Conservation (phyloP, 2,888 invertebrate species). For the Trichopoda pennipes region DNA sequence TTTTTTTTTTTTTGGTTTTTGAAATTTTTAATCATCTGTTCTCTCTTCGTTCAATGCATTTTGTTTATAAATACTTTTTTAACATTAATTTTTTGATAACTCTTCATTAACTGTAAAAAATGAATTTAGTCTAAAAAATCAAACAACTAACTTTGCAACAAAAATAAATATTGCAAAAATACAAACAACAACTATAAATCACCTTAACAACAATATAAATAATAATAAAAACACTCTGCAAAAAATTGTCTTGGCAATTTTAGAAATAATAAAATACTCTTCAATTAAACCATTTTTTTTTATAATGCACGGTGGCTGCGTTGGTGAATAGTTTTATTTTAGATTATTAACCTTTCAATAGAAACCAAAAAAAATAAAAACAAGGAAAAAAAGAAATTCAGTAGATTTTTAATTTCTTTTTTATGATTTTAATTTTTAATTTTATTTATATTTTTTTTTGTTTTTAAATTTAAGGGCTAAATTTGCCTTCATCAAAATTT, state of each 20-base stretch:
- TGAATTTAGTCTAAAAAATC: neutral
- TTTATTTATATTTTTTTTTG: constrained; percentile 42
- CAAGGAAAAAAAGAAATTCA: constrained; percentile 24
- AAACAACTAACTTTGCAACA: constrained; percentile 43
- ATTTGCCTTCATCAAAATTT: constrained; percentile 35
- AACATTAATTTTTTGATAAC: constrained; percentile 8
- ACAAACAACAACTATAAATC: too few species aligned
- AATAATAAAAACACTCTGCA: constrained; percentile 11
- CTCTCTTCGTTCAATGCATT: constrained; percentile 30
- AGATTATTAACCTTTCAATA: neutral
- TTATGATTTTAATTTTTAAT: constrained; percentile 50
- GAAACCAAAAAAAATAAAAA: neutral
- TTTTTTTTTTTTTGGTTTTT: too few species aligned
- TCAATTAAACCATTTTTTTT: neutral
- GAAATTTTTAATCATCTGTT: constrained; percentile 29
- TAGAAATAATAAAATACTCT: neutral
- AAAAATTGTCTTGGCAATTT: neutral
- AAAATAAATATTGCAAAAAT: neutral
- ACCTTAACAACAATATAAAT: constrained; percentile 22
- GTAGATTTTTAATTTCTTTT: constrained; percentile 64
- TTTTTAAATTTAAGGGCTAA: constrained; percentile 1
- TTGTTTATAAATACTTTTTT: constrained; percentile 18
- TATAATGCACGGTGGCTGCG: constrained; percentile 78
- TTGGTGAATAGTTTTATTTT: constrained; percentile 46
- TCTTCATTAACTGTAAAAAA: constrained; percentile 20